Base-by-base conservation (phyloP, 2,797 vertebrate species). In the Valencia hispanica region DNA sequence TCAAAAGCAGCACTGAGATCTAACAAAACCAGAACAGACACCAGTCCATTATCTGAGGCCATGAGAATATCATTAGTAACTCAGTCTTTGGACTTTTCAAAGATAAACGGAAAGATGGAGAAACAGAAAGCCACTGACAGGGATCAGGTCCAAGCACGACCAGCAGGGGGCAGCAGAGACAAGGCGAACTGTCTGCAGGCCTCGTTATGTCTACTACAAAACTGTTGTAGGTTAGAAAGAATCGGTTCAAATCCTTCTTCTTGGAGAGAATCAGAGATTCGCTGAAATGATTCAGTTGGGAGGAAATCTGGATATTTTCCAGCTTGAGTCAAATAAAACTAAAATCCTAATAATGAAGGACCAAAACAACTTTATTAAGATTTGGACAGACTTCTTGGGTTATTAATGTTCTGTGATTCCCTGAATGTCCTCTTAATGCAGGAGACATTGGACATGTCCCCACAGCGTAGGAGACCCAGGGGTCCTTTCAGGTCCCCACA, bases 101-200 rank as follows among this genome's bases (percentile, higher is more conserved):
- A 3, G 11, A 47, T 41, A 6, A 41, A 43, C 41, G 11, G 11
- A 10, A 1, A 43, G 41, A 8, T 43, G 41, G 41, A 43, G 41
- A 59, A 30, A 57, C 14, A 27, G 15, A 30, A 17, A 2, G 14
- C 63, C 36, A n/a, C 6, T 39, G n/a, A 10, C 51, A 39, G 34
- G 4, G 20, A 20, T 20, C 15, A 32, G 25, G 20, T 65, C 57
- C 25, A 68, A 8, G n/a, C 8, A 17, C 2, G 41, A 70, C 68
- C 74, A 39, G 43, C 53, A 70, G 43, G 74, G 55, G 74, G 68
- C 57, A 76, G 43, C 53, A 76, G 53, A 70, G 43, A 70, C 30
- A 22, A 7, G 3, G 5, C 43, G 6, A 30, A 32, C 68, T 47
- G 17, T 20, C 30, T 61, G 17, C 32, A 61, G 17, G 18, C 30